Conservation (phyloP, 2,797 vertebrate genomes). For the Alosa sapidissima region DNA sequence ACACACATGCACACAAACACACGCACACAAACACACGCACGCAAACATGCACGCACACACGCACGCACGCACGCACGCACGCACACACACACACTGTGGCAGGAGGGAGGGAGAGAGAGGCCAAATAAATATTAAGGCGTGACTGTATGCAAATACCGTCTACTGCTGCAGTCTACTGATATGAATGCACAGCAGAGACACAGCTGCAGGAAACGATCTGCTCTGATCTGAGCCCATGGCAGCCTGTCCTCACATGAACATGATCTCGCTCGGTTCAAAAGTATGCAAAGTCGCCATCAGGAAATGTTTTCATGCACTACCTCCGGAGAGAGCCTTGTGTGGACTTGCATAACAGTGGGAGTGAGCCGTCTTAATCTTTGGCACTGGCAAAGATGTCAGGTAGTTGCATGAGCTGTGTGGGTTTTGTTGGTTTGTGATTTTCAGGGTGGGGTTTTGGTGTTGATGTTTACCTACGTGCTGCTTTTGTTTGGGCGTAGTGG, state of each 20-base stretch:
- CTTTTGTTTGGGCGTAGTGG: background rate
- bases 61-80: background rate
- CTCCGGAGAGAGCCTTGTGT: background rate
- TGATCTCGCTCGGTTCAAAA: background rate
- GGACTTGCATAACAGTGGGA: background rate
- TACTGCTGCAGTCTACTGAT: background rate
- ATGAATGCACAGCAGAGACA: background rate
- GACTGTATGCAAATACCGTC: background rate
- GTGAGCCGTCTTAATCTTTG: background rate
- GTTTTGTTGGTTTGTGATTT: background rate
- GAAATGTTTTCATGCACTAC: background rate
- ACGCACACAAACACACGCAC: background rate
- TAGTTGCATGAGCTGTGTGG: background rate
- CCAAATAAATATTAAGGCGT: background rate
- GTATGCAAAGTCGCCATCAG: background rate
- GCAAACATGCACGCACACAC: background rate
- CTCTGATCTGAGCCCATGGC: background rate
- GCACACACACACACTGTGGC: background rate
- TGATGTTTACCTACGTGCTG: background rate
- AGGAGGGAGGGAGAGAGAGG: background rate
- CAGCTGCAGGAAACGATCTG: too few species aligned
- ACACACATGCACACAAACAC: background rate
- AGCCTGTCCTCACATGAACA: background rate
- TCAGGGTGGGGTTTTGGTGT: background rate
- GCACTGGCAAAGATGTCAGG: background rate